A percentile compares a stretch with the other conserved stretches of the same genome.
Evolutionary conservation across 2,888 invertebrate genomes (phyloP).

Genomic region (Villa cingulata): DNA sequence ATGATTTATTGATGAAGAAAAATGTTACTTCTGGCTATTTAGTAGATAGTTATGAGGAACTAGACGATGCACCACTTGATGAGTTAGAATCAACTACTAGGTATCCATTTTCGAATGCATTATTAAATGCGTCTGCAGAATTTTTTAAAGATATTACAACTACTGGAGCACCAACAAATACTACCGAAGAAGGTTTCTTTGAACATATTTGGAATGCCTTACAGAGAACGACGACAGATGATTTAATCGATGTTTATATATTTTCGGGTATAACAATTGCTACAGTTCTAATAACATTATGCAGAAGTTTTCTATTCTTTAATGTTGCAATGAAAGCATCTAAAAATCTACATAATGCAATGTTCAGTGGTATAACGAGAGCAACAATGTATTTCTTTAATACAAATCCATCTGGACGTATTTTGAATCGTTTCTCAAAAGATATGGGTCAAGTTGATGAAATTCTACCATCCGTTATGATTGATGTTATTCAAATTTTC

Average conservation of each 20-base stretch:
- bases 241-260: constrained; percentile 34
- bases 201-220: not conserved
- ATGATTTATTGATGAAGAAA: no score
- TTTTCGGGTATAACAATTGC: constrained; percentile 38
- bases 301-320: constrained; percentile 39
- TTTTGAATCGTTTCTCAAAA: constrained; percentile 80
- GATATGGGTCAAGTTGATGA: constrained; percentile 56
- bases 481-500: constrained; percentile 53
- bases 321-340: constrained; percentile 59
- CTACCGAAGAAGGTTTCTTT: not conserved
- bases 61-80: no score
- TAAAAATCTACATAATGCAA: constrained; percentile 60
- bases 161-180: not conserved
- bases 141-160: no score
- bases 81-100: no score
- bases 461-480: constrained; percentile 34
- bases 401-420: constrained; percentile 66
- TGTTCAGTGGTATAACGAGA: constrained; percentile 70
- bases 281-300: constrained; percentile 32
- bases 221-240: constrained; percentile 13
- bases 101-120: no score
- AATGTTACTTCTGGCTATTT: no score
- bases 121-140: no score
- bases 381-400: constrained; percentile 82
- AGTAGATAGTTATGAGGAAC: no score